phyloP scores from a whole-genome alignment of 2,888 invertebrate genomes.

The Lagria hirta region DNA sequence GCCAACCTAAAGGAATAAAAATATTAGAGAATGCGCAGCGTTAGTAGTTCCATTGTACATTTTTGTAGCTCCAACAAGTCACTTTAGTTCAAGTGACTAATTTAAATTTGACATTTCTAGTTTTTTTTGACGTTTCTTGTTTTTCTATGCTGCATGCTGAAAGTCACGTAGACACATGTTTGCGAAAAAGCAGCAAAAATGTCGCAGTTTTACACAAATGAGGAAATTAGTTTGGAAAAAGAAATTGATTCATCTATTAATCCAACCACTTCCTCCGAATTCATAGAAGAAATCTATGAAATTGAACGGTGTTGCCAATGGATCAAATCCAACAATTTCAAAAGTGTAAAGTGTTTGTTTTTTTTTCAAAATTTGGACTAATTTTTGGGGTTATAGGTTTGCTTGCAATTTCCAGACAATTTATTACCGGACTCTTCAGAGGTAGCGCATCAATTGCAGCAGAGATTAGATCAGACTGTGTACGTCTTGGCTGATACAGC shows the following conservation, averaged over 20 bases:
- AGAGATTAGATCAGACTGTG: conserved; percentile 60
- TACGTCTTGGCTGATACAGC: conserved; percentile 89
- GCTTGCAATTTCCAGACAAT: conserved; percentile 89
- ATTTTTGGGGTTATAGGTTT: conserved; percentile 63
- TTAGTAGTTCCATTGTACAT: too few relatives aligned
- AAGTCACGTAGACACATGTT: conserved; percentile 24
- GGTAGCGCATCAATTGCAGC: conserved; percentile 61
- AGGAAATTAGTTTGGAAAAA: conserved; percentile 59
- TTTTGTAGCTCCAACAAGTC: background rate
- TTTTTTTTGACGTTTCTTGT: background rate
- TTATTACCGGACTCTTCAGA: conserved; percentile 68
- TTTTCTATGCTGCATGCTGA: conserved; percentile 3
- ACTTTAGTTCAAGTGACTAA: conserved; percentile 1
- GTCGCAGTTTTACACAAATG: conserved; percentile 58
- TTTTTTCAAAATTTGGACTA: background rate
- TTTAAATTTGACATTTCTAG: too few relatives aligned
- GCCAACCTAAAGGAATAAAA: too few relatives aligned
- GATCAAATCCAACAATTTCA: conserved; percentile 67
- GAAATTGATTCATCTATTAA: conserved; percentile 47
- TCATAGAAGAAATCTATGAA: conserved; percentile 60
- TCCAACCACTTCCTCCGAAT: conserved; percentile 39
- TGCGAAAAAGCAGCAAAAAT: conserved; percentile 28
- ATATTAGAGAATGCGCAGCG: too few relatives aligned
- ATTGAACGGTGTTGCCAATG: conserved; percentile 65
- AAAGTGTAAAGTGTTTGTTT: conserved; percentile 59